phyloP scores from a whole-genome alignment of 1,140 invertebrate genomes.

The Saccostrea glomerata region DNA sequence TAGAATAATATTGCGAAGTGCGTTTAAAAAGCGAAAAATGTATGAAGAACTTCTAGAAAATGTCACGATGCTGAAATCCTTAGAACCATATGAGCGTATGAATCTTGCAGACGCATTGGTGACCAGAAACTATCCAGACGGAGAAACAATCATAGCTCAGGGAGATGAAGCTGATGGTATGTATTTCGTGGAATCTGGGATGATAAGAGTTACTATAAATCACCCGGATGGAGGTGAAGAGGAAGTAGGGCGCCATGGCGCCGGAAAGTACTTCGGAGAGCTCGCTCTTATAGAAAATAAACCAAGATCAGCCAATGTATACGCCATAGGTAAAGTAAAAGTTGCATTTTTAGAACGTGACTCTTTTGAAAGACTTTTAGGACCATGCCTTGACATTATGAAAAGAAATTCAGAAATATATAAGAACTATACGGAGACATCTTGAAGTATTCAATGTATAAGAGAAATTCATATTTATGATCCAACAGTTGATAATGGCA shows the following conservation, averaged over 20 bases:
- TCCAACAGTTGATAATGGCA: background rate
- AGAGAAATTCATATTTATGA: background rate
- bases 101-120: constrained; percentile 96
- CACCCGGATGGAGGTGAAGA: constrained; percentile 69
- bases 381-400: constrained; percentile 78
- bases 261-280: constrained; percentile 83
- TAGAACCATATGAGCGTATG: constrained; percentile 91
- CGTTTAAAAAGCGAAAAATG: constrained; percentile 98
- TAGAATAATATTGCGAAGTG: constrained; percentile 95
- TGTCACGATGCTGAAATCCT: constrained; percentile 95
- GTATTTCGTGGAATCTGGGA: constrained; percentile 97
- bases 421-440: constrained; percentile 62
- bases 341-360: constrained; percentile 76
- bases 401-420: constrained; percentile 73
- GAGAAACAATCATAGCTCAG: constrained; percentile 88
- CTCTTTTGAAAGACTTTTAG: constrained; percentile 77
- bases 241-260: constrained; percentile 68
- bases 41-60: constrained; percentile 93
- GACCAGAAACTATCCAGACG: constrained; percentile 87
- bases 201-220: constrained; percentile 80
- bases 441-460: background rate
- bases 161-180: constrained; percentile 96
- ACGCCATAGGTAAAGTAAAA: constrained; percentile 79
- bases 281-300: constrained; percentile 92
- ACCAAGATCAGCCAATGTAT: constrained; percentile 89